phyloP scores from a whole-genome alignment of 2,888 invertebrate species.

The Epirrhoe tristata region DNA sequence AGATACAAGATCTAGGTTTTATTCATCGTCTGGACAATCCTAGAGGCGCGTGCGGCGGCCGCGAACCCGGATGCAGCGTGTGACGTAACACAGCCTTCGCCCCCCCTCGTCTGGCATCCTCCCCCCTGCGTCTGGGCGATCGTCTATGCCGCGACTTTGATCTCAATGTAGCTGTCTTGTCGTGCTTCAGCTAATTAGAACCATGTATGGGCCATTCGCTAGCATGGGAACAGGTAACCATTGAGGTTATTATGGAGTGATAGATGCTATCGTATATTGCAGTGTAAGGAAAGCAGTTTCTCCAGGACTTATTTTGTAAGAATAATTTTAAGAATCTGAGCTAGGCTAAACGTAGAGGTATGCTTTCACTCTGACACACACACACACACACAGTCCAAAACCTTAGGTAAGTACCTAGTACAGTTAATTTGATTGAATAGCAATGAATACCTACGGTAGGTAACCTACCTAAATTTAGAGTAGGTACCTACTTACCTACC shows the following conservation, averaged over 20 bases:
- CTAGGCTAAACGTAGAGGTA: no score
- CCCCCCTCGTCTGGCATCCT: conserved; percentile 35
- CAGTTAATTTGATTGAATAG: no score
- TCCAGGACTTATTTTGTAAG: not conserved
- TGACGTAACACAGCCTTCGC: conserved; percentile 80
- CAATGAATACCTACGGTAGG: no score
- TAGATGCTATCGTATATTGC: conserved; percentile 33
- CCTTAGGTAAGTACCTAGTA: no score
- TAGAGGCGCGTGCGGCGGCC: conserved; percentile 75
- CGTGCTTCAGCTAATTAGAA: conserved; percentile 39
- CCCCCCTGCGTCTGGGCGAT: conserved; percentile 70
- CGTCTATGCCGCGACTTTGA: conserved; percentile 71
- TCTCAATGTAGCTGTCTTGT: conserved; percentile 52
- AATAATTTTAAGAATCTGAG: not conserved
- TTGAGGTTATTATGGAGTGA: conserved; percentile 28
- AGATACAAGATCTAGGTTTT: not conserved
- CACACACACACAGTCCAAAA: no score
- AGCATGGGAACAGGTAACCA: conserved; percentile 40
- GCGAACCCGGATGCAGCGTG: conserved; percentile 81
- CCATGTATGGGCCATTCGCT: conserved; percentile 31
- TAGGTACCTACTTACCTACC: no score
- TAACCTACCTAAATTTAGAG: no score
- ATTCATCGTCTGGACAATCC: conserved; percentile 30
- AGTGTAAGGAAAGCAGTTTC: not conserved
- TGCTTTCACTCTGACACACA: no score